phyloP scores from a whole-genome alignment of 2,797 vertebrate species.

The Sebastes iracundus region DNA sequence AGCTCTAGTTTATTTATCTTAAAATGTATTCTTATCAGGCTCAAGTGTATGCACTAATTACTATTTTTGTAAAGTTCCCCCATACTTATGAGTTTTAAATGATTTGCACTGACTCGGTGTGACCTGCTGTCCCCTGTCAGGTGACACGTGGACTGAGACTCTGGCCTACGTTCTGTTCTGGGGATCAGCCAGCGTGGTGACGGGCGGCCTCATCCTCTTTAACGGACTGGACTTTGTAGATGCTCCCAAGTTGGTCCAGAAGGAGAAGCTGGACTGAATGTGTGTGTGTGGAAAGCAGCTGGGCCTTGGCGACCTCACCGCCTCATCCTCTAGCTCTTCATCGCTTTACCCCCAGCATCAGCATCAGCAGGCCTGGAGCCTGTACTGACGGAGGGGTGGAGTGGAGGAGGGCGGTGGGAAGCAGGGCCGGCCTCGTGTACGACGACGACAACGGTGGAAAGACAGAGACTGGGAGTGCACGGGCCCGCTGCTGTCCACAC shows the following conservation, averaged over 20 bases:
- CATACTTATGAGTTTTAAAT: not conserved
- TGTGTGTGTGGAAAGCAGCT: slow-evolving; percentile 98
- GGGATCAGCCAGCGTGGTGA: slow-evolving; percentile 91
- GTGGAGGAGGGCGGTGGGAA: slow-evolving; percentile 16
- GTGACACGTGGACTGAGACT: slow-evolving; percentile 96
- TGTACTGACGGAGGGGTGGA: slow-evolving; percentile 70
- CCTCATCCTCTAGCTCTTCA: slow-evolving; percentile 63
- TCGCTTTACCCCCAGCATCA: slow-evolving; percentile 61
- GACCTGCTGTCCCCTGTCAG: slow-evolving; percentile 61
- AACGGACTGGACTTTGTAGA: slow-evolving; percentile 97
- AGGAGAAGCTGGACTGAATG: slow-evolving; percentile 99
- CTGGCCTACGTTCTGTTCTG: slow-evolving; percentile 96
- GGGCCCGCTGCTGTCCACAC: slow-evolving; percentile 78
- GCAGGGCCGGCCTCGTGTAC: slow-evolving; percentile 23
- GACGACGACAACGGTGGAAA: not conserved
- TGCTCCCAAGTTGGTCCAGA: slow-evolving; percentile 92
- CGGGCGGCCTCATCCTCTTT: slow-evolving; percentile 93
- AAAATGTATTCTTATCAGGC: not conserved
- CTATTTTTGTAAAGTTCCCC: not conserved
- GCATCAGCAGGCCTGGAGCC: slow-evolving; percentile 86
- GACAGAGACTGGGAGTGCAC: slow-evolving; percentile 42
- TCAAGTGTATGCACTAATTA: not conserved
- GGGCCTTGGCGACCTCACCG: slow-evolving; percentile 83
- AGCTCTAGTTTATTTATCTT: not conserved
- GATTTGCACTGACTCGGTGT: not conserved